Evolutionary conservation across 2,797 vertebrate genomes (phyloP).

Genomic region (Pithecia hirsuta): DNA sequence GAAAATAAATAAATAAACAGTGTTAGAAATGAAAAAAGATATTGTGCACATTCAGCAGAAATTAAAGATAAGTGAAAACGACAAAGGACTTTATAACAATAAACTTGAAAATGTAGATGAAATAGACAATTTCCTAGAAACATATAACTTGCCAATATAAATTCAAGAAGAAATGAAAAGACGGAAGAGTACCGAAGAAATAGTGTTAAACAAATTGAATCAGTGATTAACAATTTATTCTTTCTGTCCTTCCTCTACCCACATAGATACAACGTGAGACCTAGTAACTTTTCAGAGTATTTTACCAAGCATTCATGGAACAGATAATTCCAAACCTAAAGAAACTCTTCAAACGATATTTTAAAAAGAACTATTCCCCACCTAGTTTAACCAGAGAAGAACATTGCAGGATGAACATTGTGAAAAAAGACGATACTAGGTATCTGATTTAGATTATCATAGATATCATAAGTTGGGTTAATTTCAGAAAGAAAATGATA

Average conservation of each 20-base stretch:
- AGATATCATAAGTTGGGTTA: not conserved
- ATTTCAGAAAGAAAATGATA: not conserved
- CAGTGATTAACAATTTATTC: not conserved
- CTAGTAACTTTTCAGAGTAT: not conserved
- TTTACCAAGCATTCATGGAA: not conserved
- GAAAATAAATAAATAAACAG: not conserved
- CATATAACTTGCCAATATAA: not conserved
- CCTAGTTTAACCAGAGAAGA: not conserved
- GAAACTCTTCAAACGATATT: not conserved
- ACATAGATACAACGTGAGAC: not conserved
- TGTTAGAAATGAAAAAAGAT: constrained; percentile 35
- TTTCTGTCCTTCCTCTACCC: not conserved
- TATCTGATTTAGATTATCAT: not conserved
- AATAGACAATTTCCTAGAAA: not conserved
- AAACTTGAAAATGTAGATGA: constrained; percentile 2
- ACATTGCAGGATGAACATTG: not conserved
- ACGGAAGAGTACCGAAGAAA: not conserved
- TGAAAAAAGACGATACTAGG: not conserved
- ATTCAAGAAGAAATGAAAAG: not conserved
- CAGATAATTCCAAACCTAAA: not conserved
- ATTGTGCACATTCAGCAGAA: constrained; percentile 9
- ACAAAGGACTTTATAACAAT: not conserved
- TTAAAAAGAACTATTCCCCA: not conserved
- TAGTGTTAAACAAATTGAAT: not conserved
- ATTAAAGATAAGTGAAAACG: not conserved